These are phyloP conservation scores for Trypoxylus dichotomus DNA, from an alignment of 1,140 invertebrate species.

Conservation along the genomic window DNA sequence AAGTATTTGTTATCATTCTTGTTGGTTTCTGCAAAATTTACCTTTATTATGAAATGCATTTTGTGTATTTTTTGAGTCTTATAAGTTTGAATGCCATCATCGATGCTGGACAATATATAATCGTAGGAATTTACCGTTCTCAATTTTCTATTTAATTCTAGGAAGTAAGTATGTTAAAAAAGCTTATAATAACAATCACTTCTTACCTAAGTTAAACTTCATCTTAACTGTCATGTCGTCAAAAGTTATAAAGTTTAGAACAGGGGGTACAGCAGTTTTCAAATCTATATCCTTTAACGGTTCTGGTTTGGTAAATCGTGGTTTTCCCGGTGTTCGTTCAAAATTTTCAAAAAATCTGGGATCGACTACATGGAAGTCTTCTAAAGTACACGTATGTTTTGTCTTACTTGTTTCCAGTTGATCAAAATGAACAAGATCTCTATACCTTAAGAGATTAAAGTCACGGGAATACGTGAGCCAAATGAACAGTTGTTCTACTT, in stretches of 20 bases:
- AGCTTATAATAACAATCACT: not conserved
- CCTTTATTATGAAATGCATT: too few species aligned
- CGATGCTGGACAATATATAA: too few species aligned
- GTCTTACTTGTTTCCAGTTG: constrained; percentile 11
- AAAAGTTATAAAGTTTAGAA: constrained; percentile 29
- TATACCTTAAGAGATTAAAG: constrained; percentile 25
- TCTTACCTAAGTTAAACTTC: constrained; percentile 32
- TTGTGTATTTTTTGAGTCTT: too few species aligned
- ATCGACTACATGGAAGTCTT: constrained; percentile 29
- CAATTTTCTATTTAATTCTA: too few species aligned
- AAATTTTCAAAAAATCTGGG: constrained; percentile 29
- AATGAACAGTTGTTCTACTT: constrained; percentile 46
- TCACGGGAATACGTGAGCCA: constrained; percentile 37
- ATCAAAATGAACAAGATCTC: constrained; percentile 26
- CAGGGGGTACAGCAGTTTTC: not conserved
- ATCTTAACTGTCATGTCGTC: constrained; percentile 33
- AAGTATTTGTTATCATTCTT: too few species aligned
- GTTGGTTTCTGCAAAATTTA: too few species aligned
- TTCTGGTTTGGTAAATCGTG: constrained; percentile 18
- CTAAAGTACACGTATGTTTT: constrained; percentile 26
- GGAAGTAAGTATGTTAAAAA: too few species aligned
- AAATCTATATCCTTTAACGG: constrained; percentile 18
- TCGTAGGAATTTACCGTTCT: not conserved
- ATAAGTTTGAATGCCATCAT: too few species aligned
- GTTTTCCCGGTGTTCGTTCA: constrained; percentile 32